Evolutionary conservation across 2,113 vertebrate species (phyloP).

Genomic region (Smithornis capensis): DNA sequence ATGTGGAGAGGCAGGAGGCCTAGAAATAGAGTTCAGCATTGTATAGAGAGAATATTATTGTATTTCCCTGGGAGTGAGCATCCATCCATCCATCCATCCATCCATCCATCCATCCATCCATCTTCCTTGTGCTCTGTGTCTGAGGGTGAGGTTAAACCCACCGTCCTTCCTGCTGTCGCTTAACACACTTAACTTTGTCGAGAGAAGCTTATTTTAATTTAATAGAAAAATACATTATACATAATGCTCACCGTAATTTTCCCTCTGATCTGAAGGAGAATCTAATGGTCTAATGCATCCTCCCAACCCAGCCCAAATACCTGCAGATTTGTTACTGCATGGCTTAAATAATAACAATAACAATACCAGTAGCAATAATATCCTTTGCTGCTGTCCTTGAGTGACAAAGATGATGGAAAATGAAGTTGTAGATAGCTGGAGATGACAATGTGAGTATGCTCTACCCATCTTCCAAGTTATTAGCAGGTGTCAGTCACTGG

Average conservation of each 20-base stretch:
- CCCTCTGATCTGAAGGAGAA: conserved; percentile 2
- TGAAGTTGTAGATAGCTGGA: conserved; percentile 68
- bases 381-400: conserved; percentile 69
- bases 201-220: conserved; percentile 28
- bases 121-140: not conserved
- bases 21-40: not conserved
- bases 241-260: conserved; percentile 45
- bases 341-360: conserved; percentile 63
- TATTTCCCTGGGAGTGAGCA: not conserved
- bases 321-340: conserved; percentile 19
- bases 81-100: conserved; percentile 8
- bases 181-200: not conserved
- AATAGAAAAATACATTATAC: conserved; percentile 34
- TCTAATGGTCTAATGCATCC: not conserved
- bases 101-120: not conserved
- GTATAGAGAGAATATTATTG: not conserved
- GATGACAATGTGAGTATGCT: conserved; percentile 52
- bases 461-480: conserved; percentile 60
- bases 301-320: not conserved
- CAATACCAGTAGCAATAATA: conserved; percentile 62
- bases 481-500: conserved; percentile 71
- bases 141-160: not conserved
- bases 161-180: not conserved
- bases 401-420: conserved; percentile 74
- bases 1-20: not conserved